These are phyloP conservation scores for Tragelaphus scriptus DNA, from an alignment of 2,113 vertebrate genomes.

Conservation along the genomic window DNA sequence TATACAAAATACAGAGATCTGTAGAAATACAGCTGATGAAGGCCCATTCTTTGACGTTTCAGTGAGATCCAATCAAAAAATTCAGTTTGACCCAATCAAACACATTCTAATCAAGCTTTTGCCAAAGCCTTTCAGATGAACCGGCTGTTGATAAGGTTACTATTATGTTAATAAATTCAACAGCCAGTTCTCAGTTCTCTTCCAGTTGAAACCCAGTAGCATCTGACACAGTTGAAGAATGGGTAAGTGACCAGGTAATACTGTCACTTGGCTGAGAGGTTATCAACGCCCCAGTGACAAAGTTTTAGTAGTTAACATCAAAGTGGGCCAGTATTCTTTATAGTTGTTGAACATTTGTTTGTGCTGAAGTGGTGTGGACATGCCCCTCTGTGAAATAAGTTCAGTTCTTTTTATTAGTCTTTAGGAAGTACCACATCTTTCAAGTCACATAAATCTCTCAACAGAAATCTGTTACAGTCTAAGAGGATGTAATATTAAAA, in stretches of 20 bases:
- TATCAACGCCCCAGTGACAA: not conserved
- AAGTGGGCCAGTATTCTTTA: not conserved
- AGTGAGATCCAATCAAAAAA: not conserved
- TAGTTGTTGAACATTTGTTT: not conserved
- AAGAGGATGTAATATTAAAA: not conserved
- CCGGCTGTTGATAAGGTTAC: not conserved
- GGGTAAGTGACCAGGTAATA: not conserved
- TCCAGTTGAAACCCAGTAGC: not conserved
- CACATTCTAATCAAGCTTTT: not conserved
- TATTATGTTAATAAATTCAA: not conserved
- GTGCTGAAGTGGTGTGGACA: not conserved
- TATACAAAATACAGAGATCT: not conserved
- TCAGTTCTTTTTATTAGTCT: not conserved
- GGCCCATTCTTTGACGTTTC: not conserved
- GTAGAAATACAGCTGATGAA: not conserved
- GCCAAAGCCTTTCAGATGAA: not conserved
- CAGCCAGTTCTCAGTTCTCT: not conserved
- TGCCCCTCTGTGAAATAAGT: not conserved
- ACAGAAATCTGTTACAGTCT: not conserved
- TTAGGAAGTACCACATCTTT: not conserved
- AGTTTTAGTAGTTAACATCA: not conserved
- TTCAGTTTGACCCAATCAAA: not conserved
- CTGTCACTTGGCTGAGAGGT: not conserved
- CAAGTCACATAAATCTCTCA: not conserved
- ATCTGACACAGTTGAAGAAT: not conserved